Evolutionary conservation across 1,140 invertebrate species (phyloP), one percentile per base, ranked within the genome.

Genomic region (Neomicropteryx cornuta): DNA sequence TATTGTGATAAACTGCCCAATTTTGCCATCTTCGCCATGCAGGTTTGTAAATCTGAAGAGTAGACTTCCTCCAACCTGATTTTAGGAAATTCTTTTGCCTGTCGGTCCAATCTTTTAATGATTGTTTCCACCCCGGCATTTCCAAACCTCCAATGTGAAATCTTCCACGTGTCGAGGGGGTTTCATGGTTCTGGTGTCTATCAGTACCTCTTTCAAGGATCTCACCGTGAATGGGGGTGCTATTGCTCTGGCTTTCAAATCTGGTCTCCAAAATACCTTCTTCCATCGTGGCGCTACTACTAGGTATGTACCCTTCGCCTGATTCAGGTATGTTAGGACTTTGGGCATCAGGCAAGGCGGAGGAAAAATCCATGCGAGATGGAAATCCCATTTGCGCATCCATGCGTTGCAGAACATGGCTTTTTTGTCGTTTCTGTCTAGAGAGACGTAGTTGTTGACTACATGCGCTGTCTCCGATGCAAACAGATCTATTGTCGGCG

Each of bases 401-500:
- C 52, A 52, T 4, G 52, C 50, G 27, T 51, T 44, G 18, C 30
- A 40, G 29, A 51, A 52, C 10, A 38, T 14, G 10, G 49, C 49
- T 8, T 35, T 35, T 2, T 10, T 40, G 45, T 53, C 47, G 22
- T 22, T 44, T 18, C 33, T 38, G 37, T 51, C 43, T 29, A 24
- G 22, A 5, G 44, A 48, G 18, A 49, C 46, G 36, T 55, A 55
- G 2, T 8, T 16, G 11, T 14, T 35, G 17, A 47, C 38, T 16
- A 55, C 45, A 13, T 44, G 40, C 16, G 49, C 44, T 8, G 28
- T 27, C 3, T 5, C 28, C 2, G 39, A 42, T 3, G 50, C 52
- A 27, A 55, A 55, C 2, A 52, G 38, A 32, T 55, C 52, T 14
- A 55, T 41, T 6, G 43, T 39, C 5, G 50, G 47, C 2, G 18